phyloP scores from a whole-genome alignment of 2,888 invertebrate species.

The Noctua comes region DNA sequence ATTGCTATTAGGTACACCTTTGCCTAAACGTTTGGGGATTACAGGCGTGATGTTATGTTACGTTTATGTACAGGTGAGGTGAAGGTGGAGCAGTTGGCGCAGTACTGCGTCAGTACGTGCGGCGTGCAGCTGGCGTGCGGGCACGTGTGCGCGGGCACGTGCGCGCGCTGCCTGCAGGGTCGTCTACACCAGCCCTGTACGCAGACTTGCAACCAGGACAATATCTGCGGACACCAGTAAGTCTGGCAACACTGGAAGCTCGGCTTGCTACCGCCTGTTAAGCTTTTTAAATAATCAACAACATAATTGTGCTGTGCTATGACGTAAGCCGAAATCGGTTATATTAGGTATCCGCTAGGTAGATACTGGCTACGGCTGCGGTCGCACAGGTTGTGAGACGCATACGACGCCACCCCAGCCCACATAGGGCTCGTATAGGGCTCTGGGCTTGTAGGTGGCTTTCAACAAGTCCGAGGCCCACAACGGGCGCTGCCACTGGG shows the following conservation, averaged over 20 bases:
- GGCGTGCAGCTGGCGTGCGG: conserved; percentile 88
- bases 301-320: neutral
- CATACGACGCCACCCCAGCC: neutral
- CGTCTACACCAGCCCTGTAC: conserved; percentile 87
- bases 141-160: conserved; percentile 84
- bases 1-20: neutral
- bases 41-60: neutral
- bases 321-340: neutral
- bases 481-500: no score
- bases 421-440: no score
- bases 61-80: conserved; percentile 55
- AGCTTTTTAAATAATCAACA: neutral
- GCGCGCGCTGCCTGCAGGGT: conserved; percentile 84
- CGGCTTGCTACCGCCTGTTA: neutral
- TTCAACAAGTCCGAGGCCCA: neutral
- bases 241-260: conserved; percentile 37
- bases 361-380: neutral
- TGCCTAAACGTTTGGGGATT: neutral
- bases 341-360: neutral
- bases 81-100: conserved; percentile 69
- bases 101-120: conserved; percentile 86
- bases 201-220: conserved; percentile 88
- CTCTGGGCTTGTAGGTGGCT: neutral
- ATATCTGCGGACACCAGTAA: conserved; percentile 92
- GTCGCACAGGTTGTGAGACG: neutral